Conservation (phyloP, 2,797 vertebrate species). For the Glossophaga mutica region DNA sequence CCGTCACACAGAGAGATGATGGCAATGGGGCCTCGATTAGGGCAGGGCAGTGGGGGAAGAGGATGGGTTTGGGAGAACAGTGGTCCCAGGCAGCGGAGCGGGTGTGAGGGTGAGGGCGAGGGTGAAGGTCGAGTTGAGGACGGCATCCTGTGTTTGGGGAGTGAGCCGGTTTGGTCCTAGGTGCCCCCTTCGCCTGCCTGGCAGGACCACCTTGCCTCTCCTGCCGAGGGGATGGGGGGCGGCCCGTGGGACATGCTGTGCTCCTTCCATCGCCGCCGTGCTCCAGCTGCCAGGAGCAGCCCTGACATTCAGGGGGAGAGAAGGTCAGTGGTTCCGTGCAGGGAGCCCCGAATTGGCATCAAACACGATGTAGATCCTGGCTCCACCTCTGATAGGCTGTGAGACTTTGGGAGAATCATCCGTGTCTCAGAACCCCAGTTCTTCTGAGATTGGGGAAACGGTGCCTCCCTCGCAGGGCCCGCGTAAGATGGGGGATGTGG, state of each 20-base stretch:
- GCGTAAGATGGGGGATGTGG: neutral
- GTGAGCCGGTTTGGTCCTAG: neutral
- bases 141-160: neutral
- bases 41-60: neutral
- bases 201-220: neutral
- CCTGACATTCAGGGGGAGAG: neutral
- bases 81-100: neutral
- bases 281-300: neutral
- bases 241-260: neutral
- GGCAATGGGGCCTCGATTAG: neutral
- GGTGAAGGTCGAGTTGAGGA: neutral
- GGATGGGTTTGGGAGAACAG: neutral
- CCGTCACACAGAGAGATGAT: neutral
- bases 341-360: fast-evolving
- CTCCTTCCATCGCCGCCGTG: neutral
- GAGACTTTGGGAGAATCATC: neutral
- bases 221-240: neutral
- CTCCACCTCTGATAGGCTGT: neutral
- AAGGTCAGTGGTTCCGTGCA: neutral
- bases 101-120: neutral
- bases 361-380: neutral
- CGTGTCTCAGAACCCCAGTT: neutral
- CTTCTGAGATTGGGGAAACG: neutral
- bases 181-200: neutral
- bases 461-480: neutral